Percentiles rank a stretch among this genome's conserved stretches.
phyloP scores from a whole-genome alignment of 2,113 vertebrate species.

The Plestiodon gilberti region DNA sequence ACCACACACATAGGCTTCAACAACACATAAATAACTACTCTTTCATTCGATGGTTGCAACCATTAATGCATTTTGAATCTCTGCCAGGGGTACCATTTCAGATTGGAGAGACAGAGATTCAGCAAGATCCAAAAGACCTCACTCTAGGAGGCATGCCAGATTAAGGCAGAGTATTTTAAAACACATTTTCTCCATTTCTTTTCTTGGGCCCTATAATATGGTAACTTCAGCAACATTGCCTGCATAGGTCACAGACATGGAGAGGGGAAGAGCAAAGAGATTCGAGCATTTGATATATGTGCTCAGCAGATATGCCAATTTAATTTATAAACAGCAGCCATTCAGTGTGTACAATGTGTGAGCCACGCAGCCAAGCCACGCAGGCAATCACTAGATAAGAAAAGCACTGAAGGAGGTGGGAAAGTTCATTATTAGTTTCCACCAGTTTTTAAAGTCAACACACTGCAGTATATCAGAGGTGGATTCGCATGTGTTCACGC shows the following conservation, averaged over 20 bases:
- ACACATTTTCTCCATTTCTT: neutral
- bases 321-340: neutral
- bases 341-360: neutral
- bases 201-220: no score
- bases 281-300: neutral
- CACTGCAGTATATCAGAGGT: no score
- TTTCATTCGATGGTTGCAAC: neutral
- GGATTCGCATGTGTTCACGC: neutral
- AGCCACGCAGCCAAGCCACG: neutral
- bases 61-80: neutral
- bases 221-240: neutral
- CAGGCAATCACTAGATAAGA: neutral
- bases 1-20: no score
- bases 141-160: neutral
- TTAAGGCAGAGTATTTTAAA: neutral
- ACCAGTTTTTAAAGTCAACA: neutral
- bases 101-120: neutral
- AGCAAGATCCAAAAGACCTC: neutral
- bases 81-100: neutral
- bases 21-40: neutral
- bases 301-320: neutral
- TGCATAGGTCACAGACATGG: neutral
- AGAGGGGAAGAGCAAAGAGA: neutral
- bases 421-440: neutral
- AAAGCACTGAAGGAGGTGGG: neutral